phyloP scores from a whole-genome alignment of 53 echinoderm and acorn worm genomes.

The Crossaster papposus region DNA sequence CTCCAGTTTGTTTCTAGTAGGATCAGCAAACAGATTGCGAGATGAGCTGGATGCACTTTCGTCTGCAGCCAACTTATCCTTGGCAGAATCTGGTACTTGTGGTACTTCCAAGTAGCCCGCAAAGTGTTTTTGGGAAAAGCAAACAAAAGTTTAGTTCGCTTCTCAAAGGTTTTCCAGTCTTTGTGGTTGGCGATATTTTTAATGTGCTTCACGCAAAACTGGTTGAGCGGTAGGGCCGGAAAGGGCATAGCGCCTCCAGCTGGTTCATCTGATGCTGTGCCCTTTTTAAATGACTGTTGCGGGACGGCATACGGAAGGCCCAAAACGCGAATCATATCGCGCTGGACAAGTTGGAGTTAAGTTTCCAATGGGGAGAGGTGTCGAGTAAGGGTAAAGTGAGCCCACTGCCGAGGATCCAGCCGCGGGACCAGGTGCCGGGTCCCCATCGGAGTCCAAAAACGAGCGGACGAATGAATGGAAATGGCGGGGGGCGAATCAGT shows the following conservation, averaged over 20 bases:
- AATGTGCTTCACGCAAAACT: too few relatives aligned
- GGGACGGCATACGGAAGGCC: neutral
- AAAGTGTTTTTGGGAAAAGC: neutral
- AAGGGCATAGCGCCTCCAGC: neutral
- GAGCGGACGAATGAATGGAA: too few relatives aligned
- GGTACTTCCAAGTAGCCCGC: neutral
- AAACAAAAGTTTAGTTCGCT: neutral
- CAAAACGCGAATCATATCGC: constrained; percentile 13
- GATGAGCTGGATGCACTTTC: neutral
- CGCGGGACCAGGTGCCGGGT: too few relatives aligned
- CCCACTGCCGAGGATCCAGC: too few relatives aligned
- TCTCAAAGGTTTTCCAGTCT: neutral
- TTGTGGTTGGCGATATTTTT: too few relatives aligned
- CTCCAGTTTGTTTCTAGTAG: too few relatives aligned
- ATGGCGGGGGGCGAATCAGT: too few relatives aligned
- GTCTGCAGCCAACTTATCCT: neutral
- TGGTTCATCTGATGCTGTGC: neutral
- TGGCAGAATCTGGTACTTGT: neutral
- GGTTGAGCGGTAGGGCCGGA: too few relatives aligned
- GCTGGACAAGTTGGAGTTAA: neutral
- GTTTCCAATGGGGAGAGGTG: constrained; percentile 14
- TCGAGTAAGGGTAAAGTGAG: neutral
- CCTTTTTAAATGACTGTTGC: neutral
- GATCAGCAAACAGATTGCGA: too few relatives aligned
- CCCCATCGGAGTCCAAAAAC: too few relatives aligned